Evolutionary conservation across 2,888 invertebrate genomes (phyloP).

Genomic region (Callyntrura guangdongensis): DNA sequence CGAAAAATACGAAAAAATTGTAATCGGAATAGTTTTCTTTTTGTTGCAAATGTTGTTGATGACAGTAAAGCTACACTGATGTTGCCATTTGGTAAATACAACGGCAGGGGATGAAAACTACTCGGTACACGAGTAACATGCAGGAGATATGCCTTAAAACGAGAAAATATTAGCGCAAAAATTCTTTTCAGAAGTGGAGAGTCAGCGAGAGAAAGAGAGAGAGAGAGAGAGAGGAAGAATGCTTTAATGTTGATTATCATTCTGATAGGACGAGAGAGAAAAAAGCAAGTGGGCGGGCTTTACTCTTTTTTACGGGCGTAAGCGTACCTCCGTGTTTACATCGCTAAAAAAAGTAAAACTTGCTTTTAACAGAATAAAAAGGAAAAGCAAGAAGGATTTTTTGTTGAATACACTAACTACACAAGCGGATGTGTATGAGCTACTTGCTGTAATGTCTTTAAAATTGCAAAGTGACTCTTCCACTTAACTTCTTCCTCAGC

Average conservation of each 20-base stretch:
- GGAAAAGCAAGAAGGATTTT: constrained; percentile 1
- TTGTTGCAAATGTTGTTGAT: neutral
- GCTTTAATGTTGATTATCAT: neutral
- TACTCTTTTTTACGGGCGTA: neutral
- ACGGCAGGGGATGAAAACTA: neutral
- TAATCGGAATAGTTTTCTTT: constrained; percentile 57
- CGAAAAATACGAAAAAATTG: constrained; percentile 23
- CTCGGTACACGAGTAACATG: constrained; percentile 9
- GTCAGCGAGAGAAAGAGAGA: constrained; percentile 53
- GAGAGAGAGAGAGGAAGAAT: constrained; percentile 49
- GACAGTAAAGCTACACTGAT: neutral
- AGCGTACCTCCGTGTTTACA: neutral
- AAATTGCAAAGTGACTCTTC: constrained; percentile 77
- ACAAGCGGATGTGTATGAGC: constrained; percentile 63
- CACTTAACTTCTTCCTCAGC: constrained; percentile 52
- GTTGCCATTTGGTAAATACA: constrained; percentile 13
- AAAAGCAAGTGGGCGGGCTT: constrained; percentile 3
- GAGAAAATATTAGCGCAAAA: constrained; percentile 18
- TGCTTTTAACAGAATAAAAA: constrained; percentile 54
- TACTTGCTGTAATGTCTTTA: constrained; percentile 67
- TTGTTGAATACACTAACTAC: too few relatives aligned
- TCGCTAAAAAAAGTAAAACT: constrained; percentile 37
- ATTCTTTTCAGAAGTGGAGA: neutral
- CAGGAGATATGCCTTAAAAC: constrained; percentile 38
- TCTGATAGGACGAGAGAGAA: constrained; percentile 22